These are phyloP conservation scores for Sebastes taczanowskii DNA, from an alignment of 2,797 vertebrate genomes.

Conservation along the genomic window DNA sequence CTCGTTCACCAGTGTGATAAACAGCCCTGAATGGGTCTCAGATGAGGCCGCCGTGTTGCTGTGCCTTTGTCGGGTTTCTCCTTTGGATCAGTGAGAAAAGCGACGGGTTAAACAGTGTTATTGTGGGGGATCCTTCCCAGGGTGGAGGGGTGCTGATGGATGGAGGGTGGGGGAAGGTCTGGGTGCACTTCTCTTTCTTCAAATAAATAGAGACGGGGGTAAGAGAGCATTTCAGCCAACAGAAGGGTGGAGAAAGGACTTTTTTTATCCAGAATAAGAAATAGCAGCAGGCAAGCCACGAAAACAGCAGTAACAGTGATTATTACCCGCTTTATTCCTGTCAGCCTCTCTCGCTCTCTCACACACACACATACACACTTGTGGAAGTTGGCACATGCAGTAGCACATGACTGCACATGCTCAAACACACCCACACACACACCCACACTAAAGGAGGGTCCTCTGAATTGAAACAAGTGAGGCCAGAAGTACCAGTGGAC, in stretches of 20 bases:
- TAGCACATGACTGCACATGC: background rate
- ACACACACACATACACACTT: constrained; percentile 17
- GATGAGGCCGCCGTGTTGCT: constrained; percentile 23
- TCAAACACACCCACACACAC: constrained; percentile 19
- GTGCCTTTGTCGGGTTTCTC: constrained; percentile 55
- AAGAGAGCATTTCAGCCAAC: constrained; percentile 40
- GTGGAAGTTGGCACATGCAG: background rate
- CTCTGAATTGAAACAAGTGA: constrained; percentile 42
- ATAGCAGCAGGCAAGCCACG: constrained; percentile 37
- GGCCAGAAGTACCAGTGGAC: constrained; percentile 50
- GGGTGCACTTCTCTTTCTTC: constrained; percentile 53
- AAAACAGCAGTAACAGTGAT: constrained; percentile 56
- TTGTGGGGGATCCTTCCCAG: constrained; percentile 62
- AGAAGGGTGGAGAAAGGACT: constrained; percentile 55
- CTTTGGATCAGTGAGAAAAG: constrained; percentile 31
- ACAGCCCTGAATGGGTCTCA: constrained; percentile 41
- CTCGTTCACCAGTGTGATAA: constrained; percentile 19
- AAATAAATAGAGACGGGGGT: constrained; percentile 44
- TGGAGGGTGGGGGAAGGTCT: constrained; percentile 35
- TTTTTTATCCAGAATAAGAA: constrained; percentile 47
- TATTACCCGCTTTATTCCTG: constrained; percentile 36
- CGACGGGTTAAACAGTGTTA: constrained; percentile 49
- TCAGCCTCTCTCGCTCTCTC: background rate
- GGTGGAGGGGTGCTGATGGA: constrained; percentile 36
- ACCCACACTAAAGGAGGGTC: constrained; percentile 22